Percentiles rank a stretch among this genome's conserved stretches.
These are phyloP conservation scores for Serrognathus titanus DNA, from an alignment of 2,888 invertebrate species.

Conservation along the genomic window DNA sequence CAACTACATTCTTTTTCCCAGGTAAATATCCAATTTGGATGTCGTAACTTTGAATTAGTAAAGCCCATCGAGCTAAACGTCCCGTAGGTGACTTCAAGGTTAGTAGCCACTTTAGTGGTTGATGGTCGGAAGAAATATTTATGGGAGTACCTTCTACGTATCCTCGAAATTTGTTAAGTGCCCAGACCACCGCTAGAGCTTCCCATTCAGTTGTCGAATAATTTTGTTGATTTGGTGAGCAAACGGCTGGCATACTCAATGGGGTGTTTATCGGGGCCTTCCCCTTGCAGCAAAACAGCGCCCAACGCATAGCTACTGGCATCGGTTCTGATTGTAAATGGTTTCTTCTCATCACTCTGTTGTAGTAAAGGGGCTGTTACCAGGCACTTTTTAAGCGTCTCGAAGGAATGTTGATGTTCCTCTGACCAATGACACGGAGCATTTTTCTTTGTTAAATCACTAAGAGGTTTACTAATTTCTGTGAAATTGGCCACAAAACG, in stretches of 20 bases:
- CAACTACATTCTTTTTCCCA: too few species aligned
- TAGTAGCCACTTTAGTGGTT: constrained; percentile 48
- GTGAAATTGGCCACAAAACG: constrained; percentile 22
- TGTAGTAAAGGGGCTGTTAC: constrained; percentile 26
- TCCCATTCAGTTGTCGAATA: constrained; percentile 30
- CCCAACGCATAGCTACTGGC: constrained; percentile 28
- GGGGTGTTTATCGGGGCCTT: constrained; percentile 17
- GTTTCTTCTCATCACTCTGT: constrained; percentile 22
- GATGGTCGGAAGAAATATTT: constrained; percentile 46
- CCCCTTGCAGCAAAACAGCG: constrained; percentile 26
- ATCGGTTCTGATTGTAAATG: constrained; percentile 31
- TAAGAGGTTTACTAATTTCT: constrained; percentile 16
- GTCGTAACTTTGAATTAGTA: too few species aligned
- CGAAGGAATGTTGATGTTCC: constrained; percentile 19
- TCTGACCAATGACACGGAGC: constrained; percentile 18
- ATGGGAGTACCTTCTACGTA: constrained; percentile 43
- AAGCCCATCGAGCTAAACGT: too few species aligned
- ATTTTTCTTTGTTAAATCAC: constrained; percentile 19
- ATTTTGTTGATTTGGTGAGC: constrained; percentile 27
- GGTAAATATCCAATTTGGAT: too few species aligned
- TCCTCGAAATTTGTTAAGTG: constrained; percentile 41
- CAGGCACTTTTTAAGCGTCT: constrained; percentile 22
- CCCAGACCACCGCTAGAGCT: constrained; percentile 33
- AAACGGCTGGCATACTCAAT: constrained; percentile 33
- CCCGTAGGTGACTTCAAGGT: too few species aligned